Evolutionary conservation across 2,888 invertebrate genomes (phyloP).

Genomic region (Lepidonotus clava): DNA sequence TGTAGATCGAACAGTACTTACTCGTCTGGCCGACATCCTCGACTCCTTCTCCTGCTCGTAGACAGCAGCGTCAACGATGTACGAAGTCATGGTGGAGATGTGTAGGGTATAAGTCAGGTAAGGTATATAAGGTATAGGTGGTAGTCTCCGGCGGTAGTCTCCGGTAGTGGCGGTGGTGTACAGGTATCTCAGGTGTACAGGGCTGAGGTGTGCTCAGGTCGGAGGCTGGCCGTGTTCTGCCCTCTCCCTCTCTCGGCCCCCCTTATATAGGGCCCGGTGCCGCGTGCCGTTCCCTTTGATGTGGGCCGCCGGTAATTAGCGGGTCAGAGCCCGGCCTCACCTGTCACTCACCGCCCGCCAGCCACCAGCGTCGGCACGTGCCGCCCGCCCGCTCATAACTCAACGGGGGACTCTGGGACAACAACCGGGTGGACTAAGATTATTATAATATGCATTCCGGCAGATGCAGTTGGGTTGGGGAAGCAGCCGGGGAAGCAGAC

Average conservation of each 20-base stretch:
- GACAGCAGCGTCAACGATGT: conserved; percentile 34
- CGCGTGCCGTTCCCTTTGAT: conserved; percentile 48
- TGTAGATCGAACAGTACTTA: not conserved
- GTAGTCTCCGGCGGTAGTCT: not conserved
- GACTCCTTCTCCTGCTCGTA: conserved; percentile 31
- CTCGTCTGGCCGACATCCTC: not conserved
- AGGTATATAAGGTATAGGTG: not conserved
- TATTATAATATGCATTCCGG: no score
- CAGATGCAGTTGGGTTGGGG: no score
- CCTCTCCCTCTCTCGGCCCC: not conserved
- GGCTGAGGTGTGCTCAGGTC: conserved; percentile 2
- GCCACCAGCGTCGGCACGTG: not conserved
- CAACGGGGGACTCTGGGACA: not conserved
- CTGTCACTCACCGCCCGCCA: conserved; percentile 33
- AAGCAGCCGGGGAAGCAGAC: no score
- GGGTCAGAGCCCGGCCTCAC: not conserved
- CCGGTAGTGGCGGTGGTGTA: not conserved
- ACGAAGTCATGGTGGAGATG: conserved; percentile 1
- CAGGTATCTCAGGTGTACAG: not conserved
- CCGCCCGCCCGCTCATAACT: not conserved
- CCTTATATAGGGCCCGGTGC: not conserved
- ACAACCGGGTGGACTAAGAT: not conserved
- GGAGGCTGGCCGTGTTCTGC: not conserved
- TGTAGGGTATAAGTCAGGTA: not conserved
- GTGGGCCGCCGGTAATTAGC: conserved; percentile 20